Evolutionary conservation across 2,888 invertebrate species (phyloP), one percentile per base, ranked within the genome.

Genomic region (Polietes domitor): DNA sequence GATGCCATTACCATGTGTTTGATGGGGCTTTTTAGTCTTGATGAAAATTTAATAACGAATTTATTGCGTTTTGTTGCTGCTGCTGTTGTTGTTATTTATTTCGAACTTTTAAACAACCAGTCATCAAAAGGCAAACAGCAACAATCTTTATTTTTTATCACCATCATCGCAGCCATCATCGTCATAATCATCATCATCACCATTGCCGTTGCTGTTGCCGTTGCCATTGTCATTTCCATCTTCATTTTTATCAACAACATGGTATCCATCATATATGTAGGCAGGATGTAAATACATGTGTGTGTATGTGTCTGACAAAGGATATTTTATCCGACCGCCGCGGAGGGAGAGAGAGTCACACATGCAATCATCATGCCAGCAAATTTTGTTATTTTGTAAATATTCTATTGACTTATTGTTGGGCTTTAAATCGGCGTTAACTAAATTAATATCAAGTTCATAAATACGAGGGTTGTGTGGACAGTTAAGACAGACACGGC

Each of bases 341-440:
- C n/a, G n/a, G 47, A 47, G n/a, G 9, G 9, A 47, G 12, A 12
- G 21, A 58, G 58, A 26, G 0, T 10, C 58, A n/a, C 19, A 50
- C 50, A 26, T 26, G 10, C 58, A 58, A 24, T 58, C 26, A 24
- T 58, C 58, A 58, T 58, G 15, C 28, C 28, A 28, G 3, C 12
- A 65, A 65, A 53, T 53, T 21, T 19, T 53, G 19, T 10, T 21
- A 50, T 50, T 17, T n/a, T 17, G 19, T 50, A 50, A 5, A 53
- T 7, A 55, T 76, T 41, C 58, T 26, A 7, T 73, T 73, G 71
- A 71, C 26, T 71, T 75, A 71, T 61, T 47, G 55, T 12, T n/a
- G 10, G 5, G 2, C 12, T 68, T 74, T 58, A 47, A 74, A 73
- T 12, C 68, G 17, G 37, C 28, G 53, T 80, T 58, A 43, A 24